Base-by-base conservation (phyloP, 2,888 invertebrate genomes). In the Stenolophus ochropezus region DNA sequence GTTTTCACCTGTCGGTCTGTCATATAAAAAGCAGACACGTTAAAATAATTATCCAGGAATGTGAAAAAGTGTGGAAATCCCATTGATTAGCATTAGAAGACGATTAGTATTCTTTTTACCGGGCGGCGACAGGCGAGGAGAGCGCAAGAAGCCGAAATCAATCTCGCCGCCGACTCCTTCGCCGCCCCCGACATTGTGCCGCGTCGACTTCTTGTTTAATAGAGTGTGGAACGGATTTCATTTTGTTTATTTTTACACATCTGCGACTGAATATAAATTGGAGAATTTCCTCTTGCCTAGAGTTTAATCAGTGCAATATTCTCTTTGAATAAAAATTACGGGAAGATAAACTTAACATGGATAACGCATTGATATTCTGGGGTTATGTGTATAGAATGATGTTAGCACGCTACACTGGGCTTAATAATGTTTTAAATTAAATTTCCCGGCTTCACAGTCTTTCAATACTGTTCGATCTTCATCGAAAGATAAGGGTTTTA, bases 61-160 rank as follows among this genome's bases (percentile, higher is more conserved):
- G 53, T 11, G 27, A 78, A 78, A 25, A 73, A 73, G 58, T 80
- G 42, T 56, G 73, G 53, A 80, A 80, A 56, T 80, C 25, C 80
- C 80, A 71, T 56, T 80, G 80, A 80, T 80, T 80, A 80, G 71
- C 80, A 80, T 80, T 80, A 80, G 80, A 80, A 80, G 73, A 73
- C 80, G 80, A 80, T 80, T 73, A 80, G 80, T 73, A 56, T 80
- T 80, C 80, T 71, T 80, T 80, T 80, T 80, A 53, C 61, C 20
- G 42, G 25, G 27, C 16, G 21, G 79, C 49, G 76, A 56, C 51
- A 69, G 65, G 11, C 76, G 49, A 27, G 25, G 49, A 27, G 25
- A 42, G 77, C 51, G 21, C 47, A 80, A 80, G 73, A 73, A 80
- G 56, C 73, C 61, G 80, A 80, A 80, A 80, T 80, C 80, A 80